These are phyloP conservation scores for Strix occidentalis DNA, from an alignment of 2,797 vertebrate species.

Conservation along the genomic window DNA sequence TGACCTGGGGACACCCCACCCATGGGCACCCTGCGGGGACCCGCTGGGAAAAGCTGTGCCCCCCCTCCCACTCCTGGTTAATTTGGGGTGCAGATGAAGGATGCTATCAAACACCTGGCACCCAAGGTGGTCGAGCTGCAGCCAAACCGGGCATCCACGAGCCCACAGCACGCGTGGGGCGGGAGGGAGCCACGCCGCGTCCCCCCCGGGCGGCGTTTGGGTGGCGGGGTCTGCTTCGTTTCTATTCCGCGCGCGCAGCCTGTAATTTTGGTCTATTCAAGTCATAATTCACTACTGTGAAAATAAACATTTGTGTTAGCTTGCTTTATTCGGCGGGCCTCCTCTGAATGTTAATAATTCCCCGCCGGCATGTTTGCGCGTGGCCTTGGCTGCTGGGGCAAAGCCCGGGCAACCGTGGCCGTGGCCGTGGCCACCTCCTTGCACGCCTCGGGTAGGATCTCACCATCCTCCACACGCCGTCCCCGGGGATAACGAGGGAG, in stretches of 20 bases:
- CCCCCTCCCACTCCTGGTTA: not conserved
- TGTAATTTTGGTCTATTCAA: conserved; percentile 64
- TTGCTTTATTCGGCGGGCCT: not conserved
- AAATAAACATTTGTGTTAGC: conserved; percentile 65
- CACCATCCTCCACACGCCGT: not conserved
- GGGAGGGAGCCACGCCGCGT: no score
- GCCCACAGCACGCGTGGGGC: no score
- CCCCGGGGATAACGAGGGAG: not conserved
- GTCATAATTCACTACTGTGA: conserved; percentile 67
- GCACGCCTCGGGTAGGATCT: rapidly evolving
- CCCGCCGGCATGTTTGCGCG: not conserved
- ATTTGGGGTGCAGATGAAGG: not conserved
- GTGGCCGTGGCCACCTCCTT: not conserved
- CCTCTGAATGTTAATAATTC: conserved; percentile 21
- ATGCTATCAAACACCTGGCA: not conserved
- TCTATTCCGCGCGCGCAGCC: not conserved
- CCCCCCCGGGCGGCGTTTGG: not conserved
- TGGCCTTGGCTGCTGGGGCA: not conserved
- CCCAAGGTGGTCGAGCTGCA: not conserved
- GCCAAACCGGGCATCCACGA: not conserved
- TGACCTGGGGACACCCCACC: no score
- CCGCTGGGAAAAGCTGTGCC: rapidly evolving
- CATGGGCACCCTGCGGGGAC: rapidly evolving
- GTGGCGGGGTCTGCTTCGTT: not conserved
- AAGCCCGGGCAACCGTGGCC: not conserved